A percentile compares a stretch with the other conserved stretches of the same genome.
Conservation (phyloP, 2,797 vertebrate species). For the Gymnopithys bicolor region DNA sequence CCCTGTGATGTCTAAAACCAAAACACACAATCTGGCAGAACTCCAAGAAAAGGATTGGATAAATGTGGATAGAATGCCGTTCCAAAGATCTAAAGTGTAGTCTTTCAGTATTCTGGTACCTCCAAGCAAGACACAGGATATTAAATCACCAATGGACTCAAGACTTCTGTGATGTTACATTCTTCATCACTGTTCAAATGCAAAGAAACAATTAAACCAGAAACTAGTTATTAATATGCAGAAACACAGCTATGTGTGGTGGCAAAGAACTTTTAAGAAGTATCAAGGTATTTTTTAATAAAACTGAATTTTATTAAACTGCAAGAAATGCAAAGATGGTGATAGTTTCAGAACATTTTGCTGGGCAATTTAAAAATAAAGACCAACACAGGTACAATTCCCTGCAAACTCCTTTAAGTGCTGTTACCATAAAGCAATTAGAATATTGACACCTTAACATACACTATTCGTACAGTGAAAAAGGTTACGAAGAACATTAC, state of each 20-base stretch:
- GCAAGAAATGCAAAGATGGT: neutral
- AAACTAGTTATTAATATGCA: neutral
- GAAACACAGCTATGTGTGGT: neutral
- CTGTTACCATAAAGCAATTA: neutral
- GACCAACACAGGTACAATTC: neutral
- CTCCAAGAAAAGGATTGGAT: accelerated
- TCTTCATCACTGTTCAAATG: neutral
- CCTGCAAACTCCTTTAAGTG: neutral
- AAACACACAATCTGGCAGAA: neutral
- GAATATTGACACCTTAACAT: neutral
- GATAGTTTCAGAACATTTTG: neutral
- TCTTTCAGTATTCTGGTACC: neutral
- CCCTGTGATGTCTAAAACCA: neutral
- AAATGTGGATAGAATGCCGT: neutral
- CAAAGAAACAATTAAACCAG: neutral
- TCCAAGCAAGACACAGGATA: neutral
- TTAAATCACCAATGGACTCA: neutral
- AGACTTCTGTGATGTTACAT: neutral
- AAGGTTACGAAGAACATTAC: neutral
- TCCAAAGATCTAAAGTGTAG: neutral
- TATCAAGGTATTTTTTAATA: neutral
- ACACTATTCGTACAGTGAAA: neutral
- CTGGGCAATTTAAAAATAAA: conserved; percentile 1
- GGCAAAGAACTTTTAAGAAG: neutral
- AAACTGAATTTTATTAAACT: conserved; percentile 29